These are phyloP conservation scores for Ophioninae sp. DNA, from an alignment of 2,888 invertebrate species.

Conservation along the genomic window DNA sequence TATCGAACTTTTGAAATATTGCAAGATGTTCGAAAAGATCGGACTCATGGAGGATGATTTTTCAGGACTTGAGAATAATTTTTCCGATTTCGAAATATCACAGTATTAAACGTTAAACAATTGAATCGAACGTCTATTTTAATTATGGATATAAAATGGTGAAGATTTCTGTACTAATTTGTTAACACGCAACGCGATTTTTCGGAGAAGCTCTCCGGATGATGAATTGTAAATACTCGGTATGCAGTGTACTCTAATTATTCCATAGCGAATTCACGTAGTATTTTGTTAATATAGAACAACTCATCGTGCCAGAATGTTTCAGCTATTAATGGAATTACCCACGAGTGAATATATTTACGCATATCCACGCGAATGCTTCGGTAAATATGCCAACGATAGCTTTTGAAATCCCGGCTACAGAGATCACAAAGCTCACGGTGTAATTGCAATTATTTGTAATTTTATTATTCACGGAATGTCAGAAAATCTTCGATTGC, in stretches of 20 bases:
- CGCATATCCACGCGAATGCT: neutral
- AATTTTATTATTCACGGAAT: neutral
- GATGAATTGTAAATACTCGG: neutral
- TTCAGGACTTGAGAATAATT: too few relatives aligned
- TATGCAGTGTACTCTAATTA: neutral
- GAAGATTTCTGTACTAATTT: too few relatives aligned
- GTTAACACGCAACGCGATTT: too few relatives aligned
- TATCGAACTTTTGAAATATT: too few relatives aligned
- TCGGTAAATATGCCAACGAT: neutral
- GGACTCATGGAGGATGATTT: too few relatives aligned
- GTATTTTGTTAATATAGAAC: neutral
- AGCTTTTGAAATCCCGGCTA: neutral
- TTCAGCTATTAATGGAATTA: neutral
- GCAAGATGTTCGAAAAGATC: too few relatives aligned
- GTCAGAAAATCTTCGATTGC: too few relatives aligned
- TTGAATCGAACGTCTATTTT: too few relatives aligned
- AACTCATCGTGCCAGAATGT: neutral
- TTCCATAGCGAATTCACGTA: neutral
- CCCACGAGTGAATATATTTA: neutral
- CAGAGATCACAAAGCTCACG: neutral
- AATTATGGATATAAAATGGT: too few relatives aligned
- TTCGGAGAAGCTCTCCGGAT: neutral
- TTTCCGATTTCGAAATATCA: too few relatives aligned
- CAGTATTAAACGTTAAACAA: too few relatives aligned
- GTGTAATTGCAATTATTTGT: neutral